Base-by-base conservation (phyloP, 2,888 invertebrate species). In the Mamestra brassicae region DNA sequence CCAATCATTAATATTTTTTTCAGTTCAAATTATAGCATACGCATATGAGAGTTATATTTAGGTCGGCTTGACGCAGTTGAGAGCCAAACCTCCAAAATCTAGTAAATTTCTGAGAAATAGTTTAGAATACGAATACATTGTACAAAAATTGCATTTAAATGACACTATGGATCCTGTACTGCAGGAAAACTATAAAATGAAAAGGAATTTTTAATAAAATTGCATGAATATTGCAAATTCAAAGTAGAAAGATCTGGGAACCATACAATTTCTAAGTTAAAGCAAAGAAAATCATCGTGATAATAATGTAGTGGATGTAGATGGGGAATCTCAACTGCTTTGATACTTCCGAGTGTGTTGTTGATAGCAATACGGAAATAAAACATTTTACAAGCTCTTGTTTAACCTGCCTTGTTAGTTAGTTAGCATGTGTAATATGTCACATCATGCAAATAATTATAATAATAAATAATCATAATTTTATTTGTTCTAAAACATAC, bases 151-250 rank as follows among this genome's bases (percentile, higher is more conserved):
- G 0, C 17, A 60, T 8, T 45, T 8, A 55, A 77, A 55, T 26
- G 26, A 26, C 26, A 55, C 36, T 26, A 52, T 34, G n/a, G 4
- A n/a, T 34, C 8, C 7, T 38, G 15, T 36, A 26, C 0, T 58
- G 11, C 17, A 55, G 57, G 61, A 57, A 45, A 42, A 11, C 26
- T 26, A 36, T 34, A 1, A 52, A 36, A 38, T 10, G 11, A 34
- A 60, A 57, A 38, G 15, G 45, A 36, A 52, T 66, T 60, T 54
- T 17, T 10, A 34, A 66, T 62, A 7, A 65, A 65, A 78, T 72
- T 50, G 50, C 50, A 78, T 55, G 42, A 54, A 77, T 38, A 77
- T 45, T 71, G 64, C 78, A 65, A 65, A 72, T 72, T 36, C 61
- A 15, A 45, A 52, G 26, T 26, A 65, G 42, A 61, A 64, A 65